Evolutionary conservation across 2,113 vertebrate genomes (phyloP), one percentile per base, ranked within the genome.

Genomic region (Anhinga rufa): DNA sequence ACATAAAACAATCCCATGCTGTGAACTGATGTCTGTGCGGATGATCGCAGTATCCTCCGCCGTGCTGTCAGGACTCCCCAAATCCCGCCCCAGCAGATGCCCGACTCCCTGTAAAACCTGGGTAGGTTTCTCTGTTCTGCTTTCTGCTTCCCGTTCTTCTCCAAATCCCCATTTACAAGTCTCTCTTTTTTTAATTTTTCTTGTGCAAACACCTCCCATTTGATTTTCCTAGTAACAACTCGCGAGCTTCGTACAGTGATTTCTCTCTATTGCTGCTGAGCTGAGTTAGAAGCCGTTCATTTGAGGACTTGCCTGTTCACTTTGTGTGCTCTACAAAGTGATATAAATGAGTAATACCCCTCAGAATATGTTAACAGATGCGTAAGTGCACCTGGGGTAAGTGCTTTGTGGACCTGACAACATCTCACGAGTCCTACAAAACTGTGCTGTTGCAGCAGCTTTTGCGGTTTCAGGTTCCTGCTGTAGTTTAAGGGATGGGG

Each of bases 401-500:
- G 84, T 42, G 71, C 77, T 95, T 94, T 66, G 77, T 85, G 90
- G 78, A 42, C 82, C 57, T 19, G 51, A 40, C 74, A 62, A 12
- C 88, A 31, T 93, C 94, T 90, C 88, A 21, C 0, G 44, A 78
- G 91, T 28, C 82, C 71, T 44, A 25, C 79, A 64, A 61, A 88
- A 90, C 94, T 29, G 14, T 65, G 66, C 91, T 90, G 82, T 22
- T 52, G 79, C 82, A 74, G 88, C 96, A 92, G 64, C 69, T 88
- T 88, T 88, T 19, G 57, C 0, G 1, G n/a, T 17, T 75, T 80
- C 21, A 29, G 61, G 58, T 92, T 93, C 88, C 79, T 92, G 14
- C 80, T 72, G 64, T n/a, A 18, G 52, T 42, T 18, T 17, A 10
- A 94, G 58, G 62, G 75, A 15, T 14, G 17, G 32, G 58, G 57